Percentiles rank a stretch among this genome's conserved stretches.
Evolutionary conservation across 2,888 invertebrate species (phyloP).

Genomic region (Chironomus riparius): DNA sequence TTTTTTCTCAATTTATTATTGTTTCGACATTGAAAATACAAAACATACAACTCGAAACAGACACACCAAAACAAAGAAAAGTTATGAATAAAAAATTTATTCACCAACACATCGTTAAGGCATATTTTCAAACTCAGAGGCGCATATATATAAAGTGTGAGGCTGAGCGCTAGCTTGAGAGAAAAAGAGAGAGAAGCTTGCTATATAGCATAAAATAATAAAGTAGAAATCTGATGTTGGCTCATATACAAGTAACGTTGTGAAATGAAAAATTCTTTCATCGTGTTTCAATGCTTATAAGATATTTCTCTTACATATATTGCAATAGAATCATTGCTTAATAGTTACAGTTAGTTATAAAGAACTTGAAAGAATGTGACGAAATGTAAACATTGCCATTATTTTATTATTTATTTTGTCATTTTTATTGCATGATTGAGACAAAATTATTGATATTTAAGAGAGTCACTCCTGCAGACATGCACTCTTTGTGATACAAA

Average conservation of each 20-base stretch:
- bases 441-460: too few relatives aligned
- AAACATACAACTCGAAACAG: constrained; percentile 7
- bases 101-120: neutral
- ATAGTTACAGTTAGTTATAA: neutral
- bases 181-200: neutral
- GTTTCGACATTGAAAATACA: constrained; percentile 26
- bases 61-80: neutral
- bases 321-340: constrained; percentile 3
- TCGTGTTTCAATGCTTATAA: neutral
- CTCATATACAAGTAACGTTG: neutral
- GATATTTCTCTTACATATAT: neutral
- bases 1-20: constrained; percentile 3
- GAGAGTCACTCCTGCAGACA: too few relatives aligned
- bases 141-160: neutral
- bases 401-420: too few relatives aligned
- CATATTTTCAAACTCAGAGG: neutral
- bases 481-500: too few relatives aligned
- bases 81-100: neutral
- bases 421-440: too few relatives aligned
- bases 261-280: constrained; percentile 5
- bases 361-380: neutral
- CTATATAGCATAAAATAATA: neutral
- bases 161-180: neutral
- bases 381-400: neutral
- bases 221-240: constrained; percentile 8